Base-by-base conservation (phyloP, 2,888 invertebrate genomes). In the Euplexia lucipara region DNA sequence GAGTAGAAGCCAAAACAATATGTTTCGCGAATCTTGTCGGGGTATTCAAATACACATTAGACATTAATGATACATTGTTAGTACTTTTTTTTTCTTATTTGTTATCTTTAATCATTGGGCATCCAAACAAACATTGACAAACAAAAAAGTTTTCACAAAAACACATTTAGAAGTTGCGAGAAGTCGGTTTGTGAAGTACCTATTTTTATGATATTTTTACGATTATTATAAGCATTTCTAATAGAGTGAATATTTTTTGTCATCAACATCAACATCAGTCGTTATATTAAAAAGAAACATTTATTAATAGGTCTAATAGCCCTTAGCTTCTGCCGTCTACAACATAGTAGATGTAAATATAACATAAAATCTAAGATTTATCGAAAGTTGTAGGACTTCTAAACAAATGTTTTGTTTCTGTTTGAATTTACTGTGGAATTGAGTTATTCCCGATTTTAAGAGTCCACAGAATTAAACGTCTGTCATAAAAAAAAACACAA, bases 401-500 rank as follows among this genome's bases (percentile, higher is more conserved):
- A 41, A 68, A 58, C 57, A 52, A 64, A 74, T 62, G 61, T 65
- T 75, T 49, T 66, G 69, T 82, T 74, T 75, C 65, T 57, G 48
- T 78, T 79, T 49, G 49, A 76, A 75, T 78, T 79, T 76, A 79
- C 67, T 70, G 65, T 65, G 67, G 66, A 78, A 82, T 78, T 83
- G 76, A 79, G 77, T 80, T 83, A 83, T 78, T 75, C 73, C 66
- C 44, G 67, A 79, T 78, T 82, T 84, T 78, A 83, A 75, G 82
- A 81, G 67, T 75, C 76, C 76, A 65, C 75, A 69, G 78, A 82
- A 81, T 83, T 73, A 81, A 82, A 83, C 70, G 61, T 54, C 73
- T 75, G 72, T 78, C 81, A 75, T 83, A 80, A 87, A 83, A 65
- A 49, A 81, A 73, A 62, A 74, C 75, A 76, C 73, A 78, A 83